Percentiles rank a stretch among this genome's conserved stretches.
Conservation (phyloP, 2,113 vertebrate genomes). For the Heterotilapia buettikoferi region DNA sequence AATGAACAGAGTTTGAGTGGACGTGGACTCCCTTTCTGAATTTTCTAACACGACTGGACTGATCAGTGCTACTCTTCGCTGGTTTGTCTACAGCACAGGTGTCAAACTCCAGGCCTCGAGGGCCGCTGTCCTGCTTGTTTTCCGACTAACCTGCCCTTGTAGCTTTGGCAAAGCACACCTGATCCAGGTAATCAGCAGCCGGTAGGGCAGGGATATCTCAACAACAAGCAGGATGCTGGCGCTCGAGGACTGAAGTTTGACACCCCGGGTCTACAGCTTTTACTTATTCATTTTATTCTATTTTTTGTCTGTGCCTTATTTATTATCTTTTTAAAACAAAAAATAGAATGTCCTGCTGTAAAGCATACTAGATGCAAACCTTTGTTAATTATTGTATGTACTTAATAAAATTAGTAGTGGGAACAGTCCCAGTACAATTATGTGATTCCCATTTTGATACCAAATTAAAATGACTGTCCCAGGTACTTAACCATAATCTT, state of each 20-base stretch:
- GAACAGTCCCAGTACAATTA: background rate
- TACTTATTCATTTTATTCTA: background rate
- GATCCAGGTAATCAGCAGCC: background rate
- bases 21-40: background rate
- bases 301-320: background rate
- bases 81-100: background rate
- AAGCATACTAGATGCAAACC: background rate
- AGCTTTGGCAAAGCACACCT: background rate
- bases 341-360: background rate
- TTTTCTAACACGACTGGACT: background rate
- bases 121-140: background rate
- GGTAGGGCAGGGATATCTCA: rapidly evolving
- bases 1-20: background rate
- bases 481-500: background rate
- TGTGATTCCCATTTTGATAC: background rate
- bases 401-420: background rate
- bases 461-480: background rate
- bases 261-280: background rate
- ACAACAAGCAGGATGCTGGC: background rate
- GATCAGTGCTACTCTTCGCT: background rate
- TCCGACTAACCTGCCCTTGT: background rate
- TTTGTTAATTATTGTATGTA: background rate
- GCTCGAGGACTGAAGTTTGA: background rate
- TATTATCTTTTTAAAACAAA: background rate
- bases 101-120: background rate